Percentiles rank a stretch among this genome's conserved stretches.
Conservation (phyloP, 2,797 vertebrate species). For the Trachops cirrhosus region DNA sequence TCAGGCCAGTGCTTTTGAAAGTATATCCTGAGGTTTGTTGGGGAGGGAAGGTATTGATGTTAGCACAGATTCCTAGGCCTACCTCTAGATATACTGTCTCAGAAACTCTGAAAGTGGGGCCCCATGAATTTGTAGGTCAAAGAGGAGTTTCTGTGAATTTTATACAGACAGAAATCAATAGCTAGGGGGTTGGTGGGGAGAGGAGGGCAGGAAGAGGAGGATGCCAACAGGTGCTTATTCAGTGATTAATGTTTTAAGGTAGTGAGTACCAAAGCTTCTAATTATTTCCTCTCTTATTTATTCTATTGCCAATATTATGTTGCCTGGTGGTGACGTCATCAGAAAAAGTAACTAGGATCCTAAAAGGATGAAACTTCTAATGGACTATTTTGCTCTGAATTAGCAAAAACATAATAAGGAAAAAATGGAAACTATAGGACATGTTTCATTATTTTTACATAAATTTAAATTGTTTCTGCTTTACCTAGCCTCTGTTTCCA, state of each 20-base stretch:
- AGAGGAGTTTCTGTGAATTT: background rate
- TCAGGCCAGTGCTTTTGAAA: background rate
- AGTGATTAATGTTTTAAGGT: background rate
- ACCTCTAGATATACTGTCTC: background rate
- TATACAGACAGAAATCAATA: background rate
- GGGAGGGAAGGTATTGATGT: background rate
- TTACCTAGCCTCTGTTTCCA: slow-evolving; percentile 50
- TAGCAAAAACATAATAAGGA: slow-evolving; percentile 15
- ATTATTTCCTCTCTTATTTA: slow-evolving; percentile 24
- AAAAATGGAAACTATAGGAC: background rate
- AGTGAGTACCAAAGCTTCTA: background rate
- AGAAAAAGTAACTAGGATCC: slow-evolving; percentile 7
- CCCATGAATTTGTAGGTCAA: background rate
- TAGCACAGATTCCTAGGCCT: background rate
- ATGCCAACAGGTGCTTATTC: background rate
- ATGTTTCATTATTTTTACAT: slow-evolving; percentile 26
- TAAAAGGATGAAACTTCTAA: slow-evolving; percentile 23
- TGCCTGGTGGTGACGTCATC: background rate
- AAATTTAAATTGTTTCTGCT: slow-evolving; percentile 40
- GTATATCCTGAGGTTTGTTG: background rate
- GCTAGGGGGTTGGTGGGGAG: background rate
- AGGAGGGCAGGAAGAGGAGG: background rate
- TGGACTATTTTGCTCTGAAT: background rate
- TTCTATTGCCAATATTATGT: slow-evolving; percentile 5
- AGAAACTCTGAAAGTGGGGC: background rate